Conservation (phyloP, 1,140 invertebrate genomes). For the Subanguina moxae region DNA sequence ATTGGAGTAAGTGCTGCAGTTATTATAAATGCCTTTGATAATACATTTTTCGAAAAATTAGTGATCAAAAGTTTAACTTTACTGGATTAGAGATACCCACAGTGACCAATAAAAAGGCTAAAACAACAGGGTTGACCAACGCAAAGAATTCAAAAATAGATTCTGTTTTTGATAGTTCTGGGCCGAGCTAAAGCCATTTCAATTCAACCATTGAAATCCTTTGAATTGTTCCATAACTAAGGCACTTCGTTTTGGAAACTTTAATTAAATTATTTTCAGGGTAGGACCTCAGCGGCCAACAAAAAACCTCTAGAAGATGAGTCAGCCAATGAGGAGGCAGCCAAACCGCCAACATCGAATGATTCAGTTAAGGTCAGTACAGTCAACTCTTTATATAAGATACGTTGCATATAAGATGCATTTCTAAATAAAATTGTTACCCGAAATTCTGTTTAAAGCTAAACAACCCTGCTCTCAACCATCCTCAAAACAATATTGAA, state of each 20-base stretch:
- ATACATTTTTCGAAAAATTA: neutral
- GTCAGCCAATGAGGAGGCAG: no score
- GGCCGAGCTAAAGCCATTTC: no score
- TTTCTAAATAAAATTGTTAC: neutral
- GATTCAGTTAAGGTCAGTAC: no score
- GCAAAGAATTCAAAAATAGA: neutral
- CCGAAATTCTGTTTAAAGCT: neutral
- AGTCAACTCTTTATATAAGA: no score
- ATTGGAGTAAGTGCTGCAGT: conserved; percentile 9
- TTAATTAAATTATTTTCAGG: no score
- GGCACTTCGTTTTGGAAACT: no score
- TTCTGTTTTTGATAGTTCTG: neutral
- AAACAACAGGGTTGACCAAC: neutral
- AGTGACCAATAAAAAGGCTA: neutral
- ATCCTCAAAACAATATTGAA: neutral
- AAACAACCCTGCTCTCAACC: neutral
- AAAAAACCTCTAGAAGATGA: no score
- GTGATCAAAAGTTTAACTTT: neutral
- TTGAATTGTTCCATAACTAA: no score
- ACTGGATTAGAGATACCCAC: neutral
- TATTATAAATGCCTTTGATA: no score
- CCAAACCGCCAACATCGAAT: no score
- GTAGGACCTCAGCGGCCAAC: no score
- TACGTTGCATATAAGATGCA: neutral
- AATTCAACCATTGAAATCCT: no score